These are phyloP conservation scores for Morpho deidamia DNA, from an alignment of 2,888 invertebrate genomes.

Conservation along the genomic window DNA sequence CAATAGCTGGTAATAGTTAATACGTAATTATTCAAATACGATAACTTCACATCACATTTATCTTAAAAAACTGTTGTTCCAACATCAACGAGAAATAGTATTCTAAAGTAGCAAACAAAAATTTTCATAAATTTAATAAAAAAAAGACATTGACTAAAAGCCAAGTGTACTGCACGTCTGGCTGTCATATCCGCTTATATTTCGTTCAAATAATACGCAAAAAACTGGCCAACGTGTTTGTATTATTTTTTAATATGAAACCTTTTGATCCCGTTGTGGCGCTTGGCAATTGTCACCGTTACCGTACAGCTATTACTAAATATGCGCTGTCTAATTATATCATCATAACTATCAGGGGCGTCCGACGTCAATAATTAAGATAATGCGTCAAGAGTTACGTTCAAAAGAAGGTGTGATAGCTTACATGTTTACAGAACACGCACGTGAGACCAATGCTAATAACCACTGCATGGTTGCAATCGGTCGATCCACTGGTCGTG, in stretches of 20 bases:
- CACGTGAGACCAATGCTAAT: slow-evolving; percentile 39
- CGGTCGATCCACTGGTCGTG: slow-evolving; percentile 31
- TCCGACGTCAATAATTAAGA: slow-evolving; percentile 31
- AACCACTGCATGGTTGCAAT: slow-evolving; percentile 26
- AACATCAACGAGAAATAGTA: too few species aligned
- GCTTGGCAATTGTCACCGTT: slow-evolving; percentile 2
- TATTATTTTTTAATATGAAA: not conserved
- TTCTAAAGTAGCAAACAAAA: too few species aligned
- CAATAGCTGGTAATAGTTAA: too few species aligned
- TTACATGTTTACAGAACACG: slow-evolving; percentile 27
- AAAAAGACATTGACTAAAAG: not conserved
- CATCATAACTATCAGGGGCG: slow-evolving; percentile 20
- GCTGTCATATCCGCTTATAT: not conserved
- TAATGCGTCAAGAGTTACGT: slow-evolving; percentile 34
- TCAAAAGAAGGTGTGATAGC: slow-evolving; percentile 26
- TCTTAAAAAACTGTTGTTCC: too few species aligned
- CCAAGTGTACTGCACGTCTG: not conserved
- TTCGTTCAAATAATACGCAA: not conserved
- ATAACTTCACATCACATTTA: too few species aligned
- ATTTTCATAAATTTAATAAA: too few species aligned
- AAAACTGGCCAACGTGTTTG: not conserved
- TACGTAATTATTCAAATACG: too few species aligned
- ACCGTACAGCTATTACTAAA: slow-evolving; percentile 4
- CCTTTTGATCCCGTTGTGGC: not conserved
- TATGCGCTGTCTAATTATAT: slow-evolving; percentile 21